phyloP scores from a whole-genome alignment of 2,797 vertebrate genomes.

The Jordanella pulchra region DNA sequence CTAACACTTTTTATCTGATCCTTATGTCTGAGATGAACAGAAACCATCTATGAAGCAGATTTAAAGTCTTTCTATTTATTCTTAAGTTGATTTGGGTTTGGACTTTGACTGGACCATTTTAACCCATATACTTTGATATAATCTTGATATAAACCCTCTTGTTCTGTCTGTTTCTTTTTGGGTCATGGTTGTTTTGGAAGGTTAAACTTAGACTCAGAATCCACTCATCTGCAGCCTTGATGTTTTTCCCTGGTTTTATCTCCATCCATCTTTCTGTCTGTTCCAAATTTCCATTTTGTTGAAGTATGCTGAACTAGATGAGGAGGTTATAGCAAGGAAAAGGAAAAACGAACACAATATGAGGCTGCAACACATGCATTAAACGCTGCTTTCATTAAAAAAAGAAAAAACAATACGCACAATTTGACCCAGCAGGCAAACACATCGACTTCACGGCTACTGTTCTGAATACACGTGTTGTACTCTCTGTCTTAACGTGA shows the following conservation, averaged over 20 bases:
- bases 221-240: no score
- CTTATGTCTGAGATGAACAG: background rate
- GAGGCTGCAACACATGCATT: no score
- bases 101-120: background rate
- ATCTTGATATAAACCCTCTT: no score
- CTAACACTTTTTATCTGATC: background rate
- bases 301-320: background rate
- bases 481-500: conserved; percentile 21
- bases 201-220: no score
- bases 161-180: background rate
- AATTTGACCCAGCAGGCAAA: background rate
- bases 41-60: background rate
- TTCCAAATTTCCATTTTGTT: background rate
- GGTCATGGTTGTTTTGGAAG: background rate
- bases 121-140: no score
- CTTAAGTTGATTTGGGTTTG: background rate
- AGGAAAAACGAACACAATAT: no score
- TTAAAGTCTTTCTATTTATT: background rate
- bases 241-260: background rate
- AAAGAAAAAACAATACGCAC: background rate
- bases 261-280: background rate
- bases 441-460: conserved; percentile 2
- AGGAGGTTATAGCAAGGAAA: background rate
- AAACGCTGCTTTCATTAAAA: background rate
- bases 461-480: conserved; percentile 8